A percentile compares a stretch with the other conserved stretches of the same genome.
These are phyloP conservation scores for Gastrophysa polygoni DNA, from an alignment of 2,888 invertebrate genomes.

Conservation along the genomic window DNA sequence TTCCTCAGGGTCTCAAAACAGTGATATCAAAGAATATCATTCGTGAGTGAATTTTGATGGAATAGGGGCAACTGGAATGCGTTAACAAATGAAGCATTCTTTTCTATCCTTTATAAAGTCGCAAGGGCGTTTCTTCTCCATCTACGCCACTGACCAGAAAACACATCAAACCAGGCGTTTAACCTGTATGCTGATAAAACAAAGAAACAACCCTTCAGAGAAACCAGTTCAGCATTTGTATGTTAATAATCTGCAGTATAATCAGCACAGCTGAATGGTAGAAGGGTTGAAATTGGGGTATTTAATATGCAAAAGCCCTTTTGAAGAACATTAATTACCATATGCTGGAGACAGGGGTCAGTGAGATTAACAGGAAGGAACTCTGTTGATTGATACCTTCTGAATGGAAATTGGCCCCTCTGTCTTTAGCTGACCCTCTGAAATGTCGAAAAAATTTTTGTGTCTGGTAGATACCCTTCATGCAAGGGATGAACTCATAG, in stretches of 20 bases:
- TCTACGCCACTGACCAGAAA: not conserved
- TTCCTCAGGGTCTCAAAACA: too few relatives aligned
- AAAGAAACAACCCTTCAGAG: conserved; percentile 33
- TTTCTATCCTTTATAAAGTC: too few relatives aligned
- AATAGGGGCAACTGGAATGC: too few relatives aligned
- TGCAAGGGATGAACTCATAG: not conserved
- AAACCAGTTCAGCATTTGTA: conserved; percentile 46
- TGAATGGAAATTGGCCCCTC: conserved; percentile 6
- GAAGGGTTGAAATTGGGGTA: conserved; percentile 28
- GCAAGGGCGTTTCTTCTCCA: too few relatives aligned
- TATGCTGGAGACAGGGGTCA: conserved; percentile 40
- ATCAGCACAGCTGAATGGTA: conserved; percentile 39
- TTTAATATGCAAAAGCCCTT: conserved; percentile 43
- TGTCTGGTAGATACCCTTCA: not conserved
- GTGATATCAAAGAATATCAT: too few relatives aligned
- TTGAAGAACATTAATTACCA: conserved; percentile 42
- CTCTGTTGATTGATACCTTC: conserved; percentile 15
- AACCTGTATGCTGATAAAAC: conserved; percentile 24
- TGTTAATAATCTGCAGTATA: conserved; percentile 45
- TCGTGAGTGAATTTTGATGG: too few relatives aligned
- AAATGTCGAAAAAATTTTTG: not conserved
- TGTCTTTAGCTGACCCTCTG: not conserved
- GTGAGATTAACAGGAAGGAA: conserved; percentile 41
- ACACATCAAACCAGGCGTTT: not conserved
- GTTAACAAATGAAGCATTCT: too few relatives aligned